These are phyloP conservation scores for Timandra comae DNA, from an alignment of 2,888 invertebrate species.

Conservation along the genomic window DNA sequence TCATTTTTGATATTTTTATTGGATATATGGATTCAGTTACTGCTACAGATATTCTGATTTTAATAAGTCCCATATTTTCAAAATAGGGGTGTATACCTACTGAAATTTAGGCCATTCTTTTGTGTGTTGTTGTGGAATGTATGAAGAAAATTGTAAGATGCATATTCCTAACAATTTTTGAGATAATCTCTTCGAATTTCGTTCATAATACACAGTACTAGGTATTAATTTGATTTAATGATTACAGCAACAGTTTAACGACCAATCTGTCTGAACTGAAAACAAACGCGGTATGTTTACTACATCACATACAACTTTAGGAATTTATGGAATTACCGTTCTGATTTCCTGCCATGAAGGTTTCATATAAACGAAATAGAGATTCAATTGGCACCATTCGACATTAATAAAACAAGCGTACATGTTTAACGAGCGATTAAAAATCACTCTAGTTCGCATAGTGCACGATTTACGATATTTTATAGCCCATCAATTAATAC, in stretches of 20 bases:
- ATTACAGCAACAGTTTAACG: conserved; percentile 3
- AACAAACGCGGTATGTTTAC: conserved; percentile 12
- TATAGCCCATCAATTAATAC: conserved; percentile 42
- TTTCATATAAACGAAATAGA: conserved; percentile 18
- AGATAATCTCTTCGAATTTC: no score
- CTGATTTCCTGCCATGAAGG: conserved; percentile 17
- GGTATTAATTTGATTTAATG: no score
- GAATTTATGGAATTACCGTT: conserved; percentile 7
- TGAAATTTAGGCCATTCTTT: no score
- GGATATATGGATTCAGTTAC: no score
- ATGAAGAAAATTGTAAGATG: no score
- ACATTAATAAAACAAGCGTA: conserved; percentile 25
- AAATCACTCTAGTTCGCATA: conserved; percentile 36
- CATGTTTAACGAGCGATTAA: conserved; percentile 44
- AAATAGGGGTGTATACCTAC: no score
- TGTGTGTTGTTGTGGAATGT: no score
- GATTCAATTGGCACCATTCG: conserved; percentile 22
- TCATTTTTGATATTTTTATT: no score
- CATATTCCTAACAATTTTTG: no score
- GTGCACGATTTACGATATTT: conserved; percentile 34
- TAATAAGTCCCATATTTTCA: no score
- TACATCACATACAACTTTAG: neutral
- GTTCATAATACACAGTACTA: no score
- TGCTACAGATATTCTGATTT: no score
- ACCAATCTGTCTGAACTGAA: conserved; percentile 10